Evolutionary conservation across 2,888 invertebrate genomes (phyloP), one percentile per base, ranked within the genome.

Genomic region (Lumbricus terrestris): DNA sequence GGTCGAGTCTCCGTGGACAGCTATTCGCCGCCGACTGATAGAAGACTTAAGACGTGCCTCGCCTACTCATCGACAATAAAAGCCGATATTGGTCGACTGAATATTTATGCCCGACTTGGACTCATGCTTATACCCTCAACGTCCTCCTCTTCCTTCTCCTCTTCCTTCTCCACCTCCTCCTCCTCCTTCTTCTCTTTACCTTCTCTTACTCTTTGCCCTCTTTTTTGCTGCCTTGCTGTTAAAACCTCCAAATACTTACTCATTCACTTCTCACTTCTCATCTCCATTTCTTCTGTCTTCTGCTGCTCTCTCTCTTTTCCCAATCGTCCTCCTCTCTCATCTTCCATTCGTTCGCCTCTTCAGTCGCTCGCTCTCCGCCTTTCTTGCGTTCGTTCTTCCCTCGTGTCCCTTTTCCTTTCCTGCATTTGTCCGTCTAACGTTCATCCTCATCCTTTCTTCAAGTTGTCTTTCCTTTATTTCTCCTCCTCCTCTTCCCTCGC

Each of bases 71-170:
- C 85, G 37, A 33, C 85, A 20, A 85, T 34, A 85, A 85, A 85
- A 85, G 23, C 37, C 85, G 34, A 85, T 37, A 35, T 37, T 37
- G 37, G 85, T 20, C 85, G 85, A 34, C 35, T 34, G 37, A 35
- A 85, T 35, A 85, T 85, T 85, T 85, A 85, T 85, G 85, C 85
- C 85, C 85, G 37, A 85, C 85, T 85, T 37, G 85, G 37, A 85
- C 34, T 85, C 85, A 85, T 85, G 69, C n/a, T n/a, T n/a, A n/a
- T n/a, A 69, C 69, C 69, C 69, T n/a, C 16, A 69, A 69, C 69
- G 69, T n/a, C 69, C 8, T 29, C n/a, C 69, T 69, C 69, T 69
- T 69, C 69, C 69, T 3, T n/a, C 0, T 4, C 29, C 29, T 8
- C 69, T 20, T 18, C 11, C 47, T 18, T 18, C 11, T 20, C 3